Conservation (phyloP, 2,888 invertebrate genomes). For the Hartigia nigra region DNA sequence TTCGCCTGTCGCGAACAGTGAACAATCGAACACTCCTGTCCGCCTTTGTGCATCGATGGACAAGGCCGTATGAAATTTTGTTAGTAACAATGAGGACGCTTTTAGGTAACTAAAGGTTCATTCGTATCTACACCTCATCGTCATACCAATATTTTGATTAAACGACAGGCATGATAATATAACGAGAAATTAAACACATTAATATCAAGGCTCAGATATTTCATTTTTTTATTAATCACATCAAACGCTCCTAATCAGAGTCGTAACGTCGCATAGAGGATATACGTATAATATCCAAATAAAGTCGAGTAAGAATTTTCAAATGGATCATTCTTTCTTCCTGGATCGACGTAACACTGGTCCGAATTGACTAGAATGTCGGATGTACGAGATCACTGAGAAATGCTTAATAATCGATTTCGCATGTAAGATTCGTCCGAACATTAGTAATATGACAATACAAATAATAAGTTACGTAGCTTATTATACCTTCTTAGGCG, state of each 20-base stretch:
- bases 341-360: not conserved
- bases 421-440: not conserved
- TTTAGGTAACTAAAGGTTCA: not conserved
- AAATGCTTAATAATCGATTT: not conserved
- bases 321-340: not conserved
- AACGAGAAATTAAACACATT: not conserved
- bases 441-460: not conserved
- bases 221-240: not conserved
- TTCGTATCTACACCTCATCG: not conserved
- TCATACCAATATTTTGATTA: not conserved
- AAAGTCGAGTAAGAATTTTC: not conserved
- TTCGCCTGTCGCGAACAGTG: not conserved
- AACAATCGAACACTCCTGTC: not conserved
- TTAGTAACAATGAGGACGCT: not conserved
- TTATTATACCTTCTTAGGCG: not conserved
- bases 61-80: not conserved
- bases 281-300: not conserved
- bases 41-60: not conserved
- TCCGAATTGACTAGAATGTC: not conserved
- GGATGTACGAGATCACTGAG: not conserved
- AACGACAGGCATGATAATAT: not conserved
- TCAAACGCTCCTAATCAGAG: not conserved
- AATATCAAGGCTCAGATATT: not conserved
- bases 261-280: not conserved
- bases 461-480: not conserved